Evolutionary conservation across 2,113 vertebrate genomes (phyloP).

Genomic region (Periophthalmus modestus): DNA sequence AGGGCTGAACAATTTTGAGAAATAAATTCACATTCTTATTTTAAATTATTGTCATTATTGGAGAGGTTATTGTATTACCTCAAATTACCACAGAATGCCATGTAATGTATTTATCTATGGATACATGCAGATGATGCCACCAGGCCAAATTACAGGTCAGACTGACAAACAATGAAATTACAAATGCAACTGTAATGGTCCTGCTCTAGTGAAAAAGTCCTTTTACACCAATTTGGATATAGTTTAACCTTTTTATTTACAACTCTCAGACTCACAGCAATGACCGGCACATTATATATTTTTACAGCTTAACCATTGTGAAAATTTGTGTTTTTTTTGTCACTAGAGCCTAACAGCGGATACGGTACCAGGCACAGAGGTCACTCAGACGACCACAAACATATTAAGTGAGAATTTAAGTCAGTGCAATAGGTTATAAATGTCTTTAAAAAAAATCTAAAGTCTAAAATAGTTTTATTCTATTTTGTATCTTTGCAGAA

Average conservation of each 20-base stretch:
- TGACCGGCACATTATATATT: not conserved
- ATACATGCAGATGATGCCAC: not conserved
- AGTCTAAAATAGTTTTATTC: too few relatives aligned
- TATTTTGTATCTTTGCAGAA: not conserved
- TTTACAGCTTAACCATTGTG: not conserved
- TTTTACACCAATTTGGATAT: not conserved
- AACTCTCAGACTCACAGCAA: not conserved
- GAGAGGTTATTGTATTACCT: not conserved
- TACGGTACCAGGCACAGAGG: too few relatives aligned
- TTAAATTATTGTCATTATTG: not conserved
- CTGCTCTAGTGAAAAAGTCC: too few relatives aligned
- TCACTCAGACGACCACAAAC: rapidly evolving
- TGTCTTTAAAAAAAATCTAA: too few relatives aligned
- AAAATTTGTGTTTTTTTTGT: not conserved
- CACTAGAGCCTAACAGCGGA: not conserved
- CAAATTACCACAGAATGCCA: not conserved
- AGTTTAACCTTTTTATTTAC: not conserved
- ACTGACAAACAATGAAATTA: not conserved
- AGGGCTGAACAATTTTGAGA: not conserved
- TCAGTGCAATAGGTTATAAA: too few relatives aligned
- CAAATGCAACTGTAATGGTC: not conserved
- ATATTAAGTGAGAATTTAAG: constrained; percentile 10
- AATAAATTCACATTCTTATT: not conserved
- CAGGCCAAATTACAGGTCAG: not conserved
- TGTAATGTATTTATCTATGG: not conserved